phyloP scores from a whole-genome alignment of 2,113 vertebrate genomes.

The Tamias sibiricus region DNA sequence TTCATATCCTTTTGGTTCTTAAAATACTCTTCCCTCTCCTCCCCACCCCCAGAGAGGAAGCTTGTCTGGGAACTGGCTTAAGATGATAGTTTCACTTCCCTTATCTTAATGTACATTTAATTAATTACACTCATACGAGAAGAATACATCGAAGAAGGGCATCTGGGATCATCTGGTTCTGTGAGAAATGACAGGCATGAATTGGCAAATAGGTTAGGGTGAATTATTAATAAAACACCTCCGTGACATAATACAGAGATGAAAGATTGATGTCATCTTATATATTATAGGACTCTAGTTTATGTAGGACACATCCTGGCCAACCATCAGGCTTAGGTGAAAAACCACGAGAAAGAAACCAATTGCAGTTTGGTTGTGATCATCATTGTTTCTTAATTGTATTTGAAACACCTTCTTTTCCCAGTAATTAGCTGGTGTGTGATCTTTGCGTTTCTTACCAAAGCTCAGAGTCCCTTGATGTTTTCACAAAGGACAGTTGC shows the following conservation, averaged over 20 bases:
- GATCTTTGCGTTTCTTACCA: not conserved
- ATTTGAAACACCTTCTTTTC: not conserved
- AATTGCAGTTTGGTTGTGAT: not conserved
- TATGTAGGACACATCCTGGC: not conserved
- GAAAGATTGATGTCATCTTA: not conserved
- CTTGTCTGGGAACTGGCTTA: not conserved
- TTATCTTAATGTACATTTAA: not conserved
- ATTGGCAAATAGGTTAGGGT: not conserved
- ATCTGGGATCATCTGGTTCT: not conserved
- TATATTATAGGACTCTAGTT: not conserved
- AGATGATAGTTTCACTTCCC: not conserved
- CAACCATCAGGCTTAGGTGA: not conserved
- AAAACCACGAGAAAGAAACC: not conserved
- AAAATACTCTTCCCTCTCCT: conserved; percentile 1
- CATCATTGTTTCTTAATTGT: not conserved
- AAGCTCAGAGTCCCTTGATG: not conserved
- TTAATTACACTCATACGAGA: not conserved
- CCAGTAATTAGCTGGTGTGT: not conserved
- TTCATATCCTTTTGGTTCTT: not conserved
- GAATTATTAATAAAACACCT: conserved; percentile 6
- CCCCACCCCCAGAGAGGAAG: not conserved
- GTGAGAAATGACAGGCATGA: not conserved
- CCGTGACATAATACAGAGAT: not conserved
- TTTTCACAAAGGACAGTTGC: conserved; percentile 1
- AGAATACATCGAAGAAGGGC: not conserved